phyloP scores from a whole-genome alignment of 2,888 invertebrate genomes.

The Oligia latruncula region DNA sequence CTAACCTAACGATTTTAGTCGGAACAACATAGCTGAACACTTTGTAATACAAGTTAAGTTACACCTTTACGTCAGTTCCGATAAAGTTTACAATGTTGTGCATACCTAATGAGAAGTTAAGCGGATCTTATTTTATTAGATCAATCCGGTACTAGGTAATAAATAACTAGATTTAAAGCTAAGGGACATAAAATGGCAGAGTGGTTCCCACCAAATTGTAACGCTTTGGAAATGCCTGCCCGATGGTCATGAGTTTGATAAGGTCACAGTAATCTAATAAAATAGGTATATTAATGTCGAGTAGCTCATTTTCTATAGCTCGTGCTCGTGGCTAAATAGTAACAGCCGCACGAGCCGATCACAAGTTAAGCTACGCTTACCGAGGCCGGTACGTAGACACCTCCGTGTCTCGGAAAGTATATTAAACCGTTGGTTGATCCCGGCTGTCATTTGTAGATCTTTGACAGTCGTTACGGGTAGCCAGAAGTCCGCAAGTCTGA shows the following conservation, averaged over 20 bases:
- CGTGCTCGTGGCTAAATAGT: neutral
- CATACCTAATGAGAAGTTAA: slow-evolving; percentile 48
- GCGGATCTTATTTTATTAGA: slow-evolving; percentile 51
- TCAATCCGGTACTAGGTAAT: slow-evolving; percentile 28
- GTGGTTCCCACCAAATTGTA: slow-evolving; percentile 36
- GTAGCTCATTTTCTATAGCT: neutral
- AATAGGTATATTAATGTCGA: neutral
- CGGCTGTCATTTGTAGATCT: no score
- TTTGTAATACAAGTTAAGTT: slow-evolving; percentile 34
- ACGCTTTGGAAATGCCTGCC: slow-evolving; percentile 6
- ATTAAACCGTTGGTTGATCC: no score
- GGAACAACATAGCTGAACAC: neutral
- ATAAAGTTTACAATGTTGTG: slow-evolving; percentile 46
- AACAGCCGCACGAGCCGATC: neutral
- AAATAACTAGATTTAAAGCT: slow-evolving; percentile 40
- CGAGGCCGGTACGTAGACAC: no score
- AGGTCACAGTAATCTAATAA: slow-evolving; percentile 11
- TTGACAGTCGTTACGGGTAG: no score
- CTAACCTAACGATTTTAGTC: neutral
- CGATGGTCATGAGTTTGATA: neutral
- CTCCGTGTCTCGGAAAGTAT: no score
- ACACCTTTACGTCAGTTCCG: slow-evolving; percentile 34
- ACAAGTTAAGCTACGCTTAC: no score
- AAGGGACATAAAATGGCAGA: slow-evolving; percentile 10
- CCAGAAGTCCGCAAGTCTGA: no score